Base-by-base conservation (phyloP, 2,113 vertebrate species). In the Bungarus multicinctus region DNA sequence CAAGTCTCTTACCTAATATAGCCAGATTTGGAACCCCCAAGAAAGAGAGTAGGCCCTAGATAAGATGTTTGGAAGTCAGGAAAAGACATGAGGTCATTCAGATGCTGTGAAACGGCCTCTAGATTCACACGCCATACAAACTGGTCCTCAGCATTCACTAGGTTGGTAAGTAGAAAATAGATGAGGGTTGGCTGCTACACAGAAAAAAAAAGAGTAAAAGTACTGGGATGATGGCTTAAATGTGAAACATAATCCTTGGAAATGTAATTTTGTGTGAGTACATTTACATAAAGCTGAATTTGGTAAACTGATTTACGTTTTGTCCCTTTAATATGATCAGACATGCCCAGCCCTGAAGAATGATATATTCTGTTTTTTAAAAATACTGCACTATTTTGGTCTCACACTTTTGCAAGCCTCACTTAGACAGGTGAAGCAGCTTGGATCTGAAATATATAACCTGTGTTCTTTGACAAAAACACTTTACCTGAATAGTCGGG, bases 91-190 rank as follows among this genome's bases (percentile, higher is more conserved):
- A 99, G 95, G 92, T 98, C 96, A 5, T 97, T 94, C 30, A 99
- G 60, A 45, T 99, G 98, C 16, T 94, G 97, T 1, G 98, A 97
- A 95, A 99, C 97, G 25, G 98, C 98, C 2, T 99, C 98, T 96
- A 99, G 91, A 96, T 99, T 99, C 89, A 99, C 96, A 57, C 98
- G 98, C 99, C 99, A 99, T 74, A 93, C 0, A 0, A 98, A 98
- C 30, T 89, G 97, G 12, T 98, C 98, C 0, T 98, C 97, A 16
- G 96, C 91, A 95, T 99, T 98, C 93, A 99, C 98, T 95, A 99
- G 97, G 96, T 99, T 99, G 55, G 98, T 99, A 91, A 99, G 98
- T 53, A 99, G 97, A 96, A 98, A 99, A 96, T 99, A 98, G 57
- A 99, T 98, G 43, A 98, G 97, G 0, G 98, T 98, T 0, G 96